Base-by-base conservation (phyloP, 2,113 vertebrate genomes). In the Melanerpes aurifrons region DNA sequence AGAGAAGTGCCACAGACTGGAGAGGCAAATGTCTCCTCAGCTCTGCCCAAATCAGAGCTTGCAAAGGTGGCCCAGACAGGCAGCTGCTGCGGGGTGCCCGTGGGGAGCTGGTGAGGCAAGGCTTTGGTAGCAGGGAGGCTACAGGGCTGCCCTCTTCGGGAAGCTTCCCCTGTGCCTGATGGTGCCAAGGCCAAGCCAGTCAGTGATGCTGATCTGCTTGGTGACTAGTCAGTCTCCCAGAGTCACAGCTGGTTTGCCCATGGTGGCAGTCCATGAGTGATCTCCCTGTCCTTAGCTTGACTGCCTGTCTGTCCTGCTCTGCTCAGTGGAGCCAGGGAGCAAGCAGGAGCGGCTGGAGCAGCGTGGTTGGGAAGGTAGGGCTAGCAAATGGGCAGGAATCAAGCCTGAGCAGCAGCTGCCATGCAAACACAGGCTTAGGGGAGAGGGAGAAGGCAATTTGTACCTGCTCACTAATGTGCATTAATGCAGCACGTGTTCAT, bases 211-310 rank as follows among this genome's bases (percentile, higher is more conserved):
- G 48, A 50, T 12, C 48, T 50, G 48, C 22, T 50, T 12, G 48
- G 48, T 50, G 48, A 21, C 21, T 19, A 21, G 21, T 21, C 28
- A 43, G 20, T 70, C 61, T 54, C 20, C 12, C 45, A 15, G 19
- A 53, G 29, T 25, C 0, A 2, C 45, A 4, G 54, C 47, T 37
- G 15, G 31, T 61, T 86, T 77, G 37, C 26, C 37, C 0, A 0
- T 54, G 35, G 31, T 4, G 4, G 35, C 54, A 54, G 21, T 17
- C 45, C 24, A 6, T 29, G 63, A 43, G 47, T 35, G 37, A 54
- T 45, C 47, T 31, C 57, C 28, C 5, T 70, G 25, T 37, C 26
- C n/a, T 28, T 79, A 22, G 22, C 29, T 31, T 1, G 1, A 67
- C 43, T 54, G 3, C 32, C 71, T 78, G 17, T 53, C 32, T 17